Base-by-base conservation (phyloP, 2,888 invertebrate genomes). In the Phyllotreta cruciferae region DNA sequence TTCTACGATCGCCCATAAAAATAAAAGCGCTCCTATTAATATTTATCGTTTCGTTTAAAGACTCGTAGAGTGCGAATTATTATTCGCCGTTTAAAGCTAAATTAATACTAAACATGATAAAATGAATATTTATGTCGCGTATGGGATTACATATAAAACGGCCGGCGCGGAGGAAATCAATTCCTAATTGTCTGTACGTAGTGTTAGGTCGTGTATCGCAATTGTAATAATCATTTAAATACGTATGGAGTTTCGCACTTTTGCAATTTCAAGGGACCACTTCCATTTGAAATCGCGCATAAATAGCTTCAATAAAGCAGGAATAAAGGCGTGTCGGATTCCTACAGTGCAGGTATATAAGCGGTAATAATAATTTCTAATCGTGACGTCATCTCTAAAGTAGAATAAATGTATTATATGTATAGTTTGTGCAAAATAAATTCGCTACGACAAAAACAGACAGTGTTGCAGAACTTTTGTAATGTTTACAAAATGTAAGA, bases 201-300 rank as follows among this genome's bases (percentile, higher is more conserved):
- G 35, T 49, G 14, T 36, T 35, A 49, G 24, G 35, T 35, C 36
- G 35, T 49, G 35, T 49, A 49, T 49, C 10, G 10, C 10, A n/a
- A 49, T 49, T 49, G 35, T 49, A 49, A 49, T 49, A 35, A 35
- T 49, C 49, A 35, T 49, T 49, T 49, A n/a, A n/a, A 35, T 36
- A 36, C 13, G 49, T 49, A 49, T 49, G 49, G 35, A 49, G 11
- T 49, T 49, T 49, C 49, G 36, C 4, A 35, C 6, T 49, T 49
- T 49, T 24, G 36, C 1, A 36, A 49, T 49, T 49, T 49, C 49
- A 47, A 11, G 14, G 47, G 47, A 47, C 44, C 24, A 24, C n/a
- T 49, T 49, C 11, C 35, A n/a, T 49, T 11, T 35, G 36, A 49
- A 35, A 36, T 49, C 14, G 36, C 34, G 14, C 14, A 24, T 24